Evolutionary conservation across 2,113 vertebrate genomes (phyloP).

Genomic region (Lagopus leucura): DNA sequence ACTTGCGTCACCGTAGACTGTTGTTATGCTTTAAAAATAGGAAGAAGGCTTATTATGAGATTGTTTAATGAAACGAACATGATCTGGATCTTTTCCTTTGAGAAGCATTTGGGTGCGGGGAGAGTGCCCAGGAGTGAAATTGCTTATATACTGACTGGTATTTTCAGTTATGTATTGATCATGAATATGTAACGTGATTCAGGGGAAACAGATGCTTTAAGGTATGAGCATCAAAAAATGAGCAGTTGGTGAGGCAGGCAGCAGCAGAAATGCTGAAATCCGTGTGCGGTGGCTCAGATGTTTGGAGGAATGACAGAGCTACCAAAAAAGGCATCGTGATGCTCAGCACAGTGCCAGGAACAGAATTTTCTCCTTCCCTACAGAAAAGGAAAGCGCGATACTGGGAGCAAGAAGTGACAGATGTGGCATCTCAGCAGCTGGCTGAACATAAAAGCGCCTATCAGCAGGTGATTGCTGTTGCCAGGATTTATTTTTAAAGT

Average conservation of each 20-base stretch:
- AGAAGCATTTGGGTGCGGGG: neutral
- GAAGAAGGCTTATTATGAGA: neutral
- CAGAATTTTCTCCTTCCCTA: slow-evolving; percentile 41
- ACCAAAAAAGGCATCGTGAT: slow-evolving; percentile 64
- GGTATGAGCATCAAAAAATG: neutral
- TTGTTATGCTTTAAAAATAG: slow-evolving; percentile 12
- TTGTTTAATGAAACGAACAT: neutral
- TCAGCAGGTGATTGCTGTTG: slow-evolving; percentile 41
- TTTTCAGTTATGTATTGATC: neutral
- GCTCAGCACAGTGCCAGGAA: neutral
- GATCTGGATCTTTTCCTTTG: neutral
- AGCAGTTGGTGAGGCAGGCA: neutral
- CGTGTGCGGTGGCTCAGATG: neutral
- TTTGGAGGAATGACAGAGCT: slow-evolving; percentile 33
- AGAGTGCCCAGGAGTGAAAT: neutral
- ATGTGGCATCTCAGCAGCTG: slow-evolving; percentile 63
- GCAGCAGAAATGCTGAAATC: neutral
- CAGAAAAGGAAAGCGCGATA: slow-evolving; percentile 47
- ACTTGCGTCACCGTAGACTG: slow-evolving; percentile 28
- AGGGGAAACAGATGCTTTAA: neutral
- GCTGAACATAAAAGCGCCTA: slow-evolving; percentile 43
- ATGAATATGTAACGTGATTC: neutral
- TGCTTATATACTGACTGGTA: neutral
- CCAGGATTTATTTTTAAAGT: slow-evolving; percentile 56
- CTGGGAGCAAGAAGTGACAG: slow-evolving; percentile 53